These are phyloP conservation scores for Chloroceryle amazona DNA, from an alignment of 2,797 vertebrate species.

Conservation along the genomic window DNA sequence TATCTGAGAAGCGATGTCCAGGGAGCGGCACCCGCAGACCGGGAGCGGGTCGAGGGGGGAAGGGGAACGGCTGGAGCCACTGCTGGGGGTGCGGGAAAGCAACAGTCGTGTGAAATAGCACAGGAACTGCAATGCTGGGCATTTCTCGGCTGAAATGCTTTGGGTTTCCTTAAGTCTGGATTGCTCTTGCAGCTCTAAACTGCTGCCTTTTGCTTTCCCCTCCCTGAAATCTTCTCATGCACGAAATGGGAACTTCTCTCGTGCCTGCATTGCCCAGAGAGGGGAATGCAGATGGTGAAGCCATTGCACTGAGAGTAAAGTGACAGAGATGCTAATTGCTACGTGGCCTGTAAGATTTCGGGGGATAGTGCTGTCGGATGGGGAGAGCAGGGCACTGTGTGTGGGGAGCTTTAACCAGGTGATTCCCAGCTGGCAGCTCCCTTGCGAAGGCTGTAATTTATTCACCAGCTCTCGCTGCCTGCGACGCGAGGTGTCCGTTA, in stretches of 20 bases:
- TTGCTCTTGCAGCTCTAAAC: accelerated
- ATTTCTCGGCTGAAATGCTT: accelerated
- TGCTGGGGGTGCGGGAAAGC: accelerated
- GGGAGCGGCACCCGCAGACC: background rate
- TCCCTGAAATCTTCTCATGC: background rate
- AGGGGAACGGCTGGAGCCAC: background rate
- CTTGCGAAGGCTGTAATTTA: background rate
- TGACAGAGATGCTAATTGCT: background rate
- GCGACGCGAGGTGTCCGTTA: accelerated
- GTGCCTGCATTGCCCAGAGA: accelerated
- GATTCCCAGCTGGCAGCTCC: background rate
- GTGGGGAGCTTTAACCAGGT: background rate
- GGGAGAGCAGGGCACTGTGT: background rate
- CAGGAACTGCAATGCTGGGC: accelerated
- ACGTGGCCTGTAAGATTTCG: accelerated
- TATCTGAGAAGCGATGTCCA: background rate
- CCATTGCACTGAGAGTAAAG: accelerated
- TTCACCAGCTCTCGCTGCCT: background rate
- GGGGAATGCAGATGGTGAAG: background rate
- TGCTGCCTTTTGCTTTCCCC: background rate
- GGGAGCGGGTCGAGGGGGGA: background rate
- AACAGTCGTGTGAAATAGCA: accelerated
- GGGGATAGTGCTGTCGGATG: background rate
- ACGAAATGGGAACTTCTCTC: background rate
- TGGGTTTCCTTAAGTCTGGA: background rate